phyloP scores from a whole-genome alignment of 2,797 vertebrate species.

The Phyllotis vaccarum region DNA sequence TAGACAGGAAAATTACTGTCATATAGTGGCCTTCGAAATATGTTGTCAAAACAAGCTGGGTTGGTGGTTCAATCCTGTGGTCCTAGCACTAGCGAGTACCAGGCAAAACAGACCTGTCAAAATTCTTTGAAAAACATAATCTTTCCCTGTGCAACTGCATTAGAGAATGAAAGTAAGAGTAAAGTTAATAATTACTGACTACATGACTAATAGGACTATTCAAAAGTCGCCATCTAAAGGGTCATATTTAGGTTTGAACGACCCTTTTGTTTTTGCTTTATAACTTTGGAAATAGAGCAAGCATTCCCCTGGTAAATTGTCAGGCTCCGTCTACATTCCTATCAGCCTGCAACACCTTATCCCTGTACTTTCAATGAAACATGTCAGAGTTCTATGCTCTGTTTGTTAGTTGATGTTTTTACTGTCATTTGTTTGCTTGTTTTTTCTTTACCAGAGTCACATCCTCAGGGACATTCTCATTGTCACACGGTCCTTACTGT shows the following conservation, averaged over 20 bases:
- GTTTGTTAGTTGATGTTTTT: not conserved
- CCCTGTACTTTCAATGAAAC: not conserved
- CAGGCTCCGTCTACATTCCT: not conserved
- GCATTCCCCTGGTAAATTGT: constrained; percentile 2
- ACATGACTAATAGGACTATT: not conserved
- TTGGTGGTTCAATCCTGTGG: not conserved
- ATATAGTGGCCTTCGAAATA: not conserved
- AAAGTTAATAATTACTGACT: not conserved
- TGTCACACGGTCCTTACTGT: constrained; percentile 10
- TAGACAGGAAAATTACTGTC: not conserved
- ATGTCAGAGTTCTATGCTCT: not conserved
- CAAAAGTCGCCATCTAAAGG: not conserved
- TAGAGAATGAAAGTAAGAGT: not conserved
- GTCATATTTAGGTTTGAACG: not conserved
- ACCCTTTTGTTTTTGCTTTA: not conserved
- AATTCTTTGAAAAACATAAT: not conserved
- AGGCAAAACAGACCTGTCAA: not conserved
- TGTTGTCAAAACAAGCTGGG: not conserved
- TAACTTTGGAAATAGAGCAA: not conserved
- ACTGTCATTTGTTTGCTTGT: not conserved
- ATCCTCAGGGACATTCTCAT: not conserved
- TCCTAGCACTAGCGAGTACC: not conserved
- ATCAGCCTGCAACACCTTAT: not conserved
- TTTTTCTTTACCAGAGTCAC: constrained; percentile 1
- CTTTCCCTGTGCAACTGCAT: not conserved